Conservation (phyloP, 2,888 invertebrate genomes). For the Drosophila mettleri region DNA sequence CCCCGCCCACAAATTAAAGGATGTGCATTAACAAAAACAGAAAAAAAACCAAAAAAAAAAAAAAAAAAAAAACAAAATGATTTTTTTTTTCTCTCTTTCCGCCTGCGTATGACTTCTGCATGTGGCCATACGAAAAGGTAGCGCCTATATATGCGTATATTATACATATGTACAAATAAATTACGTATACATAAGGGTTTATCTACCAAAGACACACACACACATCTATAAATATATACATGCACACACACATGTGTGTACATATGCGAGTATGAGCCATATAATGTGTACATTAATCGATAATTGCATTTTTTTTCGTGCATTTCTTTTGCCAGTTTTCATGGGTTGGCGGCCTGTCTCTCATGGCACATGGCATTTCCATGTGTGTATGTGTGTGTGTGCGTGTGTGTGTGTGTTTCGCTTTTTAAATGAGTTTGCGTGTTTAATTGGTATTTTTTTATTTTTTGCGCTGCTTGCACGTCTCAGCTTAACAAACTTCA, state of each 20-base stretch:
- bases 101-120: conserved; percentile 46
- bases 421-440: conserved; percentile 79
- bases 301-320: conserved; percentile 77
- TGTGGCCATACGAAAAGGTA: conserved; percentile 52
- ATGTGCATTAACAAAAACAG: conserved; percentile 62
- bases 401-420: conserved; percentile 42
- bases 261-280: conserved; percentile 56
- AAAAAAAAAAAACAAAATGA: conserved; percentile 35
- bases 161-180: conserved; percentile 41
- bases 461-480: conserved; percentile 4
- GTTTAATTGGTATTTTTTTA: conserved; percentile 73
- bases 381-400: conserved; percentile 43
- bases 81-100: conserved; percentile 1
- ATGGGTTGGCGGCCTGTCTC: conserved; percentile 65
- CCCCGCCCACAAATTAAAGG: conserved; percentile 60
- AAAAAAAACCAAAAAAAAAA: conserved; percentile 24
- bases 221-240: conserved; percentile 9
- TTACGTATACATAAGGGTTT: conserved; percentile 68
- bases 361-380: conserved; percentile 69
- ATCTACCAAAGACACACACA: conserved; percentile 58
- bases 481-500: conserved; percentile 42
- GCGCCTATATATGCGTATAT: conserved; percentile 33
- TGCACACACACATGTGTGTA: not conserved
- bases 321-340: conserved; percentile 75
- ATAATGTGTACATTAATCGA: conserved; percentile 80